Percentiles rank a stretch among this genome's conserved stretches.
Conservation (phyloP, 2,113 vertebrate genomes). For the Pseudorectes ferrugineus region DNA sequence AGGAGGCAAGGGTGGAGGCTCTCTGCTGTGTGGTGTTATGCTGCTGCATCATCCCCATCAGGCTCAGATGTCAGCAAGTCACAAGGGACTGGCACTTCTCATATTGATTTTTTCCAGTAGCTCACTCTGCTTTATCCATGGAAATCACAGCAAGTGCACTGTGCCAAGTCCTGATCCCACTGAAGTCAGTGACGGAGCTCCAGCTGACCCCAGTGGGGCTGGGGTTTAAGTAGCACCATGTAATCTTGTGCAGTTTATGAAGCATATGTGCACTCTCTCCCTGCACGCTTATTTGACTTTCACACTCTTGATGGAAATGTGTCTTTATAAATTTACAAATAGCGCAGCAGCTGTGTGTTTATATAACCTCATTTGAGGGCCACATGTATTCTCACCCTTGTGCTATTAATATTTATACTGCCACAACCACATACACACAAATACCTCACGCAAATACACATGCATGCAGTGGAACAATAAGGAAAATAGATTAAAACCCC, state of each 20-base stretch:
- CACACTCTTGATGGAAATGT: conserved; percentile 48
- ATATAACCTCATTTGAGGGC: conserved; percentile 63
- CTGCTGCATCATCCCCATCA: background rate
- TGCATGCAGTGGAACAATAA: background rate
- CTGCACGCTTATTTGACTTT: conserved; percentile 60
- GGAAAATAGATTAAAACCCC: conserved; percentile 8
- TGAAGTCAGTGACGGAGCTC: background rate
- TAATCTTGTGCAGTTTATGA: background rate
- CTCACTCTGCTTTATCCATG: background rate
- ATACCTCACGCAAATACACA: conserved; percentile 3
- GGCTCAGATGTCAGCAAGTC: background rate
- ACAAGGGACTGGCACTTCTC: background rate
- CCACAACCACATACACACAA: background rate
- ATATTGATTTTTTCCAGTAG: background rate
- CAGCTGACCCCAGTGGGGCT: background rate
- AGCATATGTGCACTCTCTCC: conserved; percentile 20
- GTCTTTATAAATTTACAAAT: conserved; percentile 63
- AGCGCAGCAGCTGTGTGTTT: conserved; percentile 68
- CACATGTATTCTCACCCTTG: conserved; percentile 40
- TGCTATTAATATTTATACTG: conserved; percentile 71
- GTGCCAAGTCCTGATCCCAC: background rate
- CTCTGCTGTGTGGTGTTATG: background rate
- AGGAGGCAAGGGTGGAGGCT: background rate
- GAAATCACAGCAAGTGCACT: background rate
- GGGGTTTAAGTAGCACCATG: background rate